phyloP scores from a whole-genome alignment of 2,113 vertebrate genomes.

The Morone saxatilis region DNA sequence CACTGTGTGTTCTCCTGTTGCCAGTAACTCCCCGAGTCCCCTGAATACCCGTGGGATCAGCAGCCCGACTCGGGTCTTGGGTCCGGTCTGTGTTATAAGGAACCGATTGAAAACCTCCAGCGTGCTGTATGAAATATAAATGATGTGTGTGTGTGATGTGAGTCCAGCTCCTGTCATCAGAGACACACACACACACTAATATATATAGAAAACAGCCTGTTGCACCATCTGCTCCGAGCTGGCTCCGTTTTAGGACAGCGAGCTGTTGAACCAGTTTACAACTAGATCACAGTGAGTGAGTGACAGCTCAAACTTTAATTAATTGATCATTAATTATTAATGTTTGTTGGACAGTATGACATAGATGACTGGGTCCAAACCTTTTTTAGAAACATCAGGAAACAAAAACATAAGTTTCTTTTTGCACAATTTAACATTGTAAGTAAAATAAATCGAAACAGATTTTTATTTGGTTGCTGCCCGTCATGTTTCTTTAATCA shows the following conservation, averaged over 20 bases:
- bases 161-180: not conserved
- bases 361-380: no score
- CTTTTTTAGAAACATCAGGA: no score
- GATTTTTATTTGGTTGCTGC: no score
- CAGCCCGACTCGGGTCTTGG: not conserved
- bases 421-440: no score
- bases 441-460: no score
- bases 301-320: conserved; percentile 13
- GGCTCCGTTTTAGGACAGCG: not conserved
- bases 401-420: no score
- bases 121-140: not conserved
- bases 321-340: no score
- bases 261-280: conserved; percentile 53
- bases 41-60: no score
- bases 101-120: conserved; percentile 13
- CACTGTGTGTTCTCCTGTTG: no score
- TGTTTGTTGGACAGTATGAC: no score
- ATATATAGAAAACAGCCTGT: not conserved
- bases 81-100: not conserved
- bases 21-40: no score
- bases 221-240: conserved; percentile 31
- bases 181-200: not conserved
- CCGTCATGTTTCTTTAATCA: no score
- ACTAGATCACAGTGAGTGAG: conserved; percentile 30
- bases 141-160: conserved; percentile 19